Percentiles rank a stretch among this genome's conserved stretches.
phyloP scores from a whole-genome alignment of 2,797 vertebrate genomes.

The Dendrocincla fuliginosa region DNA sequence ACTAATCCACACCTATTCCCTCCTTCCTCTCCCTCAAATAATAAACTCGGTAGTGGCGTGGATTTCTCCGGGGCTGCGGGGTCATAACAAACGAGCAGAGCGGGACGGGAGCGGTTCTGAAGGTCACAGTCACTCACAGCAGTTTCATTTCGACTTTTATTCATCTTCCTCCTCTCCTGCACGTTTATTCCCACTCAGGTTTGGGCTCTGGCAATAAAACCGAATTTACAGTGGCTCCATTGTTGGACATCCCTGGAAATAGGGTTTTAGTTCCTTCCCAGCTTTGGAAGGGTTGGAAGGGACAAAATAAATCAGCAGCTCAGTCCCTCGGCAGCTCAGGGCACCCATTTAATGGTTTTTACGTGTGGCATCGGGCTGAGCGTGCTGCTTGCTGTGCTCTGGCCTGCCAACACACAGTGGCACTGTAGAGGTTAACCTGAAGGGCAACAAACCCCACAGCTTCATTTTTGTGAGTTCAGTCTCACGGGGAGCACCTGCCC shows the following conservation, averaged over 20 bases:
- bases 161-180: not conserved
- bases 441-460: conserved; percentile 48
- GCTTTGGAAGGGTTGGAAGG: not conserved
- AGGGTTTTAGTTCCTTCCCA: not conserved
- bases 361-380: not conserved
- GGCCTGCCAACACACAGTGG: conserved; percentile 30
- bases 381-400: not conserved
- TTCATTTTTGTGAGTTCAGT: not conserved
- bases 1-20: not conserved
- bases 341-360: not conserved
- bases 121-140: conserved; percentile 37
- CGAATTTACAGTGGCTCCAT: not conserved
- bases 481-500: not conserved
- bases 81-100: not conserved
- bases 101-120: conserved; percentile 3
- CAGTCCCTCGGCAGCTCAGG: not conserved
- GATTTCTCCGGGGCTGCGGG: not conserved
- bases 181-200: not conserved
- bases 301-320: not conserved
- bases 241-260: conserved; percentile 11
- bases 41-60: not conserved
- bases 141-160: conserved; percentile 30
- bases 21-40: not conserved
- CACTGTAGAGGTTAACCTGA: conserved; percentile 62
- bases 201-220: not conserved